These are phyloP conservation scores for Stenodema calcarata DNA, from an alignment of 2,888 invertebrate genomes.

Conservation along the genomic window DNA sequence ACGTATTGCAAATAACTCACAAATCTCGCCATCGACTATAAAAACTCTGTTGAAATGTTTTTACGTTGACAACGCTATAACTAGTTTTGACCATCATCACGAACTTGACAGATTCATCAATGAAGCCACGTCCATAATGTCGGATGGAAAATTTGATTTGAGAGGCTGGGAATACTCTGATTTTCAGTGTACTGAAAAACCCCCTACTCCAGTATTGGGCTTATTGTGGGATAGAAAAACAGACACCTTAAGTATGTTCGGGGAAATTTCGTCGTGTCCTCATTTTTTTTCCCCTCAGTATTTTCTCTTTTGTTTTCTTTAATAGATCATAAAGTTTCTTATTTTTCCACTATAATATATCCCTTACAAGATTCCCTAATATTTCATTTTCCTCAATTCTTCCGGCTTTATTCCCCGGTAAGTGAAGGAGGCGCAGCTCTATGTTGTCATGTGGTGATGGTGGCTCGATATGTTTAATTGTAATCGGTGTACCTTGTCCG, in stretches of 20 bases:
- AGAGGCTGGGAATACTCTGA: slow-evolving; percentile 48
- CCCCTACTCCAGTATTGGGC: background rate
- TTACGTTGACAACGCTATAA: slow-evolving; percentile 8
- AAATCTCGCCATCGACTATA: background rate
- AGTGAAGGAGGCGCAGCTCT: no score
- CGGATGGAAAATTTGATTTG: slow-evolving; percentile 59
- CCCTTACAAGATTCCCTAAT: no score
- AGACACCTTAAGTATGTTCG: slow-evolving; percentile 5
- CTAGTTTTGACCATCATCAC: background rate
- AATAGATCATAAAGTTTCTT: no score
- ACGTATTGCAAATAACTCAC: background rate
- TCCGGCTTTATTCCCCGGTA: no score
- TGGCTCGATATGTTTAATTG: no score
- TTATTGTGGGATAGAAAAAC: background rate
- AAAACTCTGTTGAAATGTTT: background rate
- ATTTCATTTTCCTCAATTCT: no score
- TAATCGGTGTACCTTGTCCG: no score
- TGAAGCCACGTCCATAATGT: background rate
- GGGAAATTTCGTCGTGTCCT: no score
- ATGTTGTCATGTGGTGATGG: no score
- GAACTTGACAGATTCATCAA: background rate
- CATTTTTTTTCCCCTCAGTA: no score
- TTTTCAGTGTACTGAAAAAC: background rate
- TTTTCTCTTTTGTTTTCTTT: no score
- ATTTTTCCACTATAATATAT: no score